phyloP scores from a whole-genome alignment of 2,888 invertebrate genomes.

The Nemotelus pantherinus region DNA sequence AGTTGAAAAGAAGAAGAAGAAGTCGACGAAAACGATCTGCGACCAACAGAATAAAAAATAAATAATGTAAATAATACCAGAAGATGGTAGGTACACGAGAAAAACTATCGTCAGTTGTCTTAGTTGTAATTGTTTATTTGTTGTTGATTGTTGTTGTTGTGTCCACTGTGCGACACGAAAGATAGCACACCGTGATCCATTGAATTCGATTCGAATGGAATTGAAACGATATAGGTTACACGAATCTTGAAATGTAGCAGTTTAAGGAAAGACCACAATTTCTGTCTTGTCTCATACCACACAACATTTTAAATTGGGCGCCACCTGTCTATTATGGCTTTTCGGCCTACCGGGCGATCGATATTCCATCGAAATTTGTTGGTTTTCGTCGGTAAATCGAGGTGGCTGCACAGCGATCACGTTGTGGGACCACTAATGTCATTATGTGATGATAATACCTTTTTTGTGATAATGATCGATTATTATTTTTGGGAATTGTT shows the following conservation, averaged over 20 bases:
- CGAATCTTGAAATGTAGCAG: not conserved
- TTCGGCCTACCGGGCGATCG: conserved; percentile 29
- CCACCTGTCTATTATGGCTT: conserved; percentile 40
- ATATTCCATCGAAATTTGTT: conserved; percentile 38
- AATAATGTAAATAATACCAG: conserved; percentile 27
- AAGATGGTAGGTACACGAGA: conserved; percentile 5
- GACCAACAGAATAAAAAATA: not conserved
- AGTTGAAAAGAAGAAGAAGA: not conserved
- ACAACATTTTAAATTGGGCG: conserved; percentile 42
- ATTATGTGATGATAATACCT: conserved; percentile 34
- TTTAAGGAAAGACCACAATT: conserved; percentile 34
- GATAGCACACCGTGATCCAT: too few relatives aligned
- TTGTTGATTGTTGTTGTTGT: not conserved
- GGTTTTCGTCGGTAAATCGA: conserved; percentile 20
- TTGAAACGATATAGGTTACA: too few relatives aligned
- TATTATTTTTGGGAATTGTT: too few relatives aligned
- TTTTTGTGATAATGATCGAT: conserved; percentile 32
- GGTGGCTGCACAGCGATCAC: not conserved
- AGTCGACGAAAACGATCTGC: not conserved
- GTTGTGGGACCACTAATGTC: conserved; percentile 21
- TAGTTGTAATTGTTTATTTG: conserved; percentile 25
- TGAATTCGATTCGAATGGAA: too few relatives aligned
- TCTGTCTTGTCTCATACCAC: conserved; percentile 26
- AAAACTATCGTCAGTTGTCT: conserved; percentile 6
- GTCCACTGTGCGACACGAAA: too few relatives aligned